These are phyloP conservation scores for Eudyptes chrysolophus DNA, from an alignment of 2,113 vertebrate genomes.

Conservation along the genomic window DNA sequence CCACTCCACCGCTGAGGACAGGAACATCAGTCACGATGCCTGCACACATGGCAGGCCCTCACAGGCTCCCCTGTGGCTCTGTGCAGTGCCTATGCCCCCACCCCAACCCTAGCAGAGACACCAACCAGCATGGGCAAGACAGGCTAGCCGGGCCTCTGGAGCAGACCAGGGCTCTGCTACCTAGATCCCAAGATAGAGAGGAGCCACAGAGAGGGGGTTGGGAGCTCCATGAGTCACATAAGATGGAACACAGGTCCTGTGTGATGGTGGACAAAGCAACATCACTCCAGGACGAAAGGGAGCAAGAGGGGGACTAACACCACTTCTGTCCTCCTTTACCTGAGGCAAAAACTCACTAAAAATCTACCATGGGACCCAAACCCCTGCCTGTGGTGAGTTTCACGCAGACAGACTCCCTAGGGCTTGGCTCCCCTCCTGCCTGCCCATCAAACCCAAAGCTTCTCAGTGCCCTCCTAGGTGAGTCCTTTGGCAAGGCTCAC, in stretches of 20 bases:
- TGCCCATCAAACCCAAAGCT: no score
- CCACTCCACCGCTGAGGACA: conserved; percentile 56
- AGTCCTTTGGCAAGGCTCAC: neutral
- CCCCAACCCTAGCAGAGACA: neutral
- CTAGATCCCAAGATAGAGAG: neutral
- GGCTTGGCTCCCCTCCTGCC: neutral
- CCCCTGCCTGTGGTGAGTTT: neutral
- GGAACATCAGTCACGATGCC: fast-evolving
- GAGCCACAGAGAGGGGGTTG: neutral
- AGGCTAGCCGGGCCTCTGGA: neutral
- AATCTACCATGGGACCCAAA: neutral
- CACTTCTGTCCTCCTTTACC: neutral
- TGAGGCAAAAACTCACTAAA: neutral
- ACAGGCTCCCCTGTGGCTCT: neutral
- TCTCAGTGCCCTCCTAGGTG: fast-evolving
- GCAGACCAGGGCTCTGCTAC: neutral
- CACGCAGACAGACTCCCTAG: fast-evolving
- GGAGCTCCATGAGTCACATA: fast-evolving
- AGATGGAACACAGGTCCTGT: fast-evolving
- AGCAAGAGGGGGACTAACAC: no score
- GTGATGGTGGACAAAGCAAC: neutral
- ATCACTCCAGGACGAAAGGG: fast-evolving
- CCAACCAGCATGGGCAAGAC: neutral
- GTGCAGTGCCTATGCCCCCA: neutral
- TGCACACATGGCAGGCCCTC: neutral